These are phyloP conservation scores for Macrotis lagotis DNA, from an alignment of 2,113 vertebrate genomes.

Conservation along the genomic window DNA sequence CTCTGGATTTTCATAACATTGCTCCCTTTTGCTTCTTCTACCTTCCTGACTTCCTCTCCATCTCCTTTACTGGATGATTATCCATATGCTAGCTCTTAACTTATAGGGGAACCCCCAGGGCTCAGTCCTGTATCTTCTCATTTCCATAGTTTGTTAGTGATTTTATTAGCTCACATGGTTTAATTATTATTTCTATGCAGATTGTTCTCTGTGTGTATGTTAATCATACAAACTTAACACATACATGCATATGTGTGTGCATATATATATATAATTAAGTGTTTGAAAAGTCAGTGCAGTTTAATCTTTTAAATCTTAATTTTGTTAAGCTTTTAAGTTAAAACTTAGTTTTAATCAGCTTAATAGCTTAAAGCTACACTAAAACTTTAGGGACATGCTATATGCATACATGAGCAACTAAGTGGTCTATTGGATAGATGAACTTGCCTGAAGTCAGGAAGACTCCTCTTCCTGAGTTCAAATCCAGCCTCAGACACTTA, in stretches of 20 bases:
- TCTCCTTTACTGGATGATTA: background rate
- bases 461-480: background rate
- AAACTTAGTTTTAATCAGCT: background rate
- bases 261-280: too few relatives aligned
- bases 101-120: background rate
- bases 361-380: background rate
- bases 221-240: too few relatives aligned
- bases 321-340: background rate
- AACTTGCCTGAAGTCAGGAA: too few relatives aligned
- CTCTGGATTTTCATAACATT: background rate
- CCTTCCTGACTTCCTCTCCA: background rate
- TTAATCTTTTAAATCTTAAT: background rate
- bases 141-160: background rate
- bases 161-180: background rate
- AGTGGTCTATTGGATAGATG: background rate
- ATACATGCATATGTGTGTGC: too few relatives aligned
- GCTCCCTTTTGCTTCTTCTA: background rate
- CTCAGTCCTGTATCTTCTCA: background rate
- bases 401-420: too few relatives aligned
- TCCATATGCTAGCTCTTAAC: background rate
- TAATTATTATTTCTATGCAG: background rate
- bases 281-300: background rate
- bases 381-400: background rate
- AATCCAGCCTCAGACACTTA: background rate
- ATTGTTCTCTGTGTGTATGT: background rate